Evolutionary conservation across 2,797 vertebrate genomes (phyloP), one percentile per base, ranked within the genome.

Genomic region (Halcyon badia): DNA sequence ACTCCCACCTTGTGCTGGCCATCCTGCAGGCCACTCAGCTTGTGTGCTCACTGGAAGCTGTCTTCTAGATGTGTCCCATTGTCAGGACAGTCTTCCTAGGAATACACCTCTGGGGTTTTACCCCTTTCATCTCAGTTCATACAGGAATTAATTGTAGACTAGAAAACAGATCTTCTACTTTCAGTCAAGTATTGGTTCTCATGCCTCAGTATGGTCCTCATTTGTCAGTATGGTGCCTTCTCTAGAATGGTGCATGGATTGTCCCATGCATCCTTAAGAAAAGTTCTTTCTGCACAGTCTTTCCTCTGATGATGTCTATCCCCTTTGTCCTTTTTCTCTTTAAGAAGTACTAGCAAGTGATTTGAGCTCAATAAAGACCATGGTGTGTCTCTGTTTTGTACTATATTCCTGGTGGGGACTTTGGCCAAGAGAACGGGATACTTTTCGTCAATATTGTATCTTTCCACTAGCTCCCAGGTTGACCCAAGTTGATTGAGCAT

Each of bases 401-500:
- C 28, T 56, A 7, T 68, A 22, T 54, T 52, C 13, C 37, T 22
- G 25, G 9, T 35, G 39, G 9, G 9, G 31, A 39, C 35, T 69
- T 83, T 12, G 41, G 11, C 30, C 39, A 68, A 71, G 10, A 78
- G 49, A 76, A 51, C 15, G 39, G 3, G 5, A 20, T 78, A 9
- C 11, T 71, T 87, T 52, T 62, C 57, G 33, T 49, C 28, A 64
- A 10, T 14, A 20, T 1, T 49, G 10, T 3, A 2, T 44, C 17
- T 76, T 68, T 69, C 26, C 18, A 60, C 49, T 21, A 30, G 6
- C 5, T 6, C 5, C 5, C 33, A 62, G 10, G 2, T 71, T 1
- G 1, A 35, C 17, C 6, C 28, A 77, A 11, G 10, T 28, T 57
- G 31, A 8, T 8, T 0, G 0, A 66, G 15, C 46, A 77, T 41